Evolutionary conservation across 1,140 invertebrate species (phyloP), one percentile per base, ranked within the genome.

Genomic region (Holcopasites calliopsidis): DNA sequence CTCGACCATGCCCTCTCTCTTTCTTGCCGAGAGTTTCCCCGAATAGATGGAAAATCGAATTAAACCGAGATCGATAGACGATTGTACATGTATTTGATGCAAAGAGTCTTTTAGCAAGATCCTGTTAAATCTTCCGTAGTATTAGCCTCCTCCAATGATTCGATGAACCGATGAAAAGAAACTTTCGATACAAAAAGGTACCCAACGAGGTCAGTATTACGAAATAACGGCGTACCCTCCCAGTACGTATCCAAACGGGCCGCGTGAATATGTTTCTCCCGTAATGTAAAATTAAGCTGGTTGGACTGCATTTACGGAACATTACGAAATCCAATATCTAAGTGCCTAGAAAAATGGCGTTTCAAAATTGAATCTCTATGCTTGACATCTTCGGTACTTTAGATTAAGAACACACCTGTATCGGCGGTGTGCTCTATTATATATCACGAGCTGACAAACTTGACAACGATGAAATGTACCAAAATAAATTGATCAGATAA

Each of bases 201-300:
- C 16, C 35, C 26, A 64, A 28, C 65, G 81, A 83, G 80, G 80
- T 82, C 80, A 81, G 61, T 68, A 81, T 82, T 82, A 68, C 74
- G 80, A 82, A 82, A 82, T 81, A 81, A 70, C 68, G 58, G 61
- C 23, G 66, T n/a, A n/a, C n/a, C n/a, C n/a, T n/a, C 47, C 72
- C 58, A 58, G 64, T 62, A 62, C 28, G n/a, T 31, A 18, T 16
- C n/a, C 52, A 69, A 76, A 64, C 28, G 55, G 57, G 26, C 26
- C 26, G 60, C 42, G 49, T 44, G 54, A 75, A 68, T 64, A 76
- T 55, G 65, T 65, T 72, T 64, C 65, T 50, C 60, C 31, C 40
- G 64, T 75, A 75, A 75, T 69, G 65, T 75, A 75, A 75, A 75
- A 75, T 75, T 75, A 69, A 76, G 47, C 33, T 76, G 35, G 55